Evolutionary conservation across 2,888 invertebrate species (phyloP).

Genomic region (Drosophila flavopinicola): DNA sequence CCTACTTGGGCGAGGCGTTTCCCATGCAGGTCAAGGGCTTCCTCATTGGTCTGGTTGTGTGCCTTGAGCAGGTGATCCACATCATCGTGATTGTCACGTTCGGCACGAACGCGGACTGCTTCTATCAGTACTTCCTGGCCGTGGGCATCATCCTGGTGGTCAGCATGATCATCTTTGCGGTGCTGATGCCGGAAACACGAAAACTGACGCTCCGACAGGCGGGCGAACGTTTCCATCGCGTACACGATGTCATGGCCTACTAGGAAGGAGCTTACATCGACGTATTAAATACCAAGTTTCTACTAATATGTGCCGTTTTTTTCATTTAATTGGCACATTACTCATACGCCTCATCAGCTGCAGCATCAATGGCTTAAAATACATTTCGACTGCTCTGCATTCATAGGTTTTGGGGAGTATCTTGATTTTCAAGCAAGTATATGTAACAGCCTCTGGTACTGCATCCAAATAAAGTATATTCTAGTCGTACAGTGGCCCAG

Average conservation of each 20-base stretch:
- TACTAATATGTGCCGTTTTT: background rate
- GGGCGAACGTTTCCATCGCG: slow-evolving; percentile 48
- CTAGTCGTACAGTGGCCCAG: background rate
- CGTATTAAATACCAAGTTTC: background rate
- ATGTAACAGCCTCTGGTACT: background rate
- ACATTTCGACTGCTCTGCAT: background rate
- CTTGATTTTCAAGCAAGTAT: background rate
- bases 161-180: slow-evolving; percentile 42
- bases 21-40: slow-evolving; percentile 68
- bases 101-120: background rate
- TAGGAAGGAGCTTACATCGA: slow-evolving; percentile 21
- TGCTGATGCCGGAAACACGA: slow-evolving; percentile 64
- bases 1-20: slow-evolving; percentile 78
- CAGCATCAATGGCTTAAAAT: slow-evolving; percentile 8
- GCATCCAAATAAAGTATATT: slow-evolving; percentile 22
- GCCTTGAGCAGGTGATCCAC: slow-evolving; percentile 70
- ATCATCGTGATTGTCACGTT: slow-evolving; percentile 56
- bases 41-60: slow-evolving; percentile 62
- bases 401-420: background rate
- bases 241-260: slow-evolving; percentile 52
- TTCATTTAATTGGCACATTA: slow-evolving; percentile 5
- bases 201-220: slow-evolving; percentile 57
- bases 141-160: slow-evolving; percentile 60
- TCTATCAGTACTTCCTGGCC: slow-evolving; percentile 48
- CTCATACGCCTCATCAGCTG: slow-evolving; percentile 20